Conservation (phyloP, 2,888 invertebrate genomes). For the Dolichopus griseipennis region DNA sequence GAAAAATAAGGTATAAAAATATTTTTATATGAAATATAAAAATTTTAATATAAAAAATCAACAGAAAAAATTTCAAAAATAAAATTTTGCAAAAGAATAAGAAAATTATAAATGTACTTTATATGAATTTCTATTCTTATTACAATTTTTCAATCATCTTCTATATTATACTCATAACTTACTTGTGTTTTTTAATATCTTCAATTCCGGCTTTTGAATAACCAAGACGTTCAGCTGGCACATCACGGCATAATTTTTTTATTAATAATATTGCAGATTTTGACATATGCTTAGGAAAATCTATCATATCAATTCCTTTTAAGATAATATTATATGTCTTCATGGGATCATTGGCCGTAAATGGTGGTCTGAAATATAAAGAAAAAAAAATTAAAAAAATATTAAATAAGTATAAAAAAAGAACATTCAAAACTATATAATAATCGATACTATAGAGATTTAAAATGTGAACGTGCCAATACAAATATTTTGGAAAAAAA, state of each 20-base stretch:
- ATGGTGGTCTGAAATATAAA: slow-evolving; percentile 55
- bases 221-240: slow-evolving; percentile 81
- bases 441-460: too few relatives aligned
- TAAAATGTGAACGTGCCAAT: too few relatives aligned
- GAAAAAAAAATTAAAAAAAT: not conserved
- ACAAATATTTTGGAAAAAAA: too few relatives aligned
- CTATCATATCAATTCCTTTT: slow-evolving; percentile 81
- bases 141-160: too few relatives aligned
- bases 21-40: too few relatives aligned
- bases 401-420: too few relatives aligned
- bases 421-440: too few relatives aligned
- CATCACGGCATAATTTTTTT: slow-evolving; percentile 74
- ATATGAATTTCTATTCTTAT: too few relatives aligned
- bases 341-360: slow-evolving; percentile 86
- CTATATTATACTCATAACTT: slow-evolving; percentile 32
- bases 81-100: not conserved
- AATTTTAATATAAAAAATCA: too few relatives aligned
- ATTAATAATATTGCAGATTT: slow-evolving; percentile 74
- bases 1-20: too few relatives aligned
- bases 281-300: slow-evolving; percentile 71
- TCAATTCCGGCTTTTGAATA: slow-evolving; percentile 80
- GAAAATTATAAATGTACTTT: too few relatives aligned
- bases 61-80: not conserved
- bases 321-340: slow-evolving; percentile 89
- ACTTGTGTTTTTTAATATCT: slow-evolving; percentile 81